These are phyloP conservation scores for Apteryx owenii DNA, from an alignment of 2,113 vertebrate genomes.

Conservation along the genomic window DNA sequence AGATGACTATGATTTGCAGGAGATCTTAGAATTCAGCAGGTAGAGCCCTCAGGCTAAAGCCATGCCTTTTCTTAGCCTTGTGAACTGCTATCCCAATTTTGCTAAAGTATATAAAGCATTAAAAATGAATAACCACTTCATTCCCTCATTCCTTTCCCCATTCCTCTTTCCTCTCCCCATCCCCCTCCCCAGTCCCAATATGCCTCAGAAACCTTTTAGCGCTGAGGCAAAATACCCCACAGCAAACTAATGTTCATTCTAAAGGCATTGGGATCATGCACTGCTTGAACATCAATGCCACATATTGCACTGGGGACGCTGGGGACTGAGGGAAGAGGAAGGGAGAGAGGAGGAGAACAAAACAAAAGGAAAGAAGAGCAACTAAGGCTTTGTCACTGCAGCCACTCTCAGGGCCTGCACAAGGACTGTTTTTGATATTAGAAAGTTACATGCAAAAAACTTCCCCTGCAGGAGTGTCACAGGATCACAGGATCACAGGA, in stretches of 20 bases:
- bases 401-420: background rate
- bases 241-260: background rate
- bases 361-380: background rate
- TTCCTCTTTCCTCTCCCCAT: background rate
- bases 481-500: too few species aligned
- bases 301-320: background rate
- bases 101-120: slow-evolving; percentile 13
- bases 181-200: background rate
- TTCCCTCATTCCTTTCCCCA: background rate
- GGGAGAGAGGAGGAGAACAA: background rate
- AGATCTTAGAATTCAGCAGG: background rate
- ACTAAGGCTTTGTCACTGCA: background rate
- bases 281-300: background rate
- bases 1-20: background rate
- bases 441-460: background rate
- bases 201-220: background rate
- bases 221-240: background rate
- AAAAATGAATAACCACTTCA: background rate
- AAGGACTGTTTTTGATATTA: background rate
- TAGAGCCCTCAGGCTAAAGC: slow-evolving; percentile 36
- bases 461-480: background rate
- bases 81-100: slow-evolving; percentile 14
- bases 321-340: background rate
- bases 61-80: background rate
- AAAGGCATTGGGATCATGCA: background rate